A percentile compares a stretch with the other conserved stretches of the same genome.
phyloP scores from a whole-genome alignment of 1,140 invertebrate genomes.

The Drosophila simulans region DNA sequence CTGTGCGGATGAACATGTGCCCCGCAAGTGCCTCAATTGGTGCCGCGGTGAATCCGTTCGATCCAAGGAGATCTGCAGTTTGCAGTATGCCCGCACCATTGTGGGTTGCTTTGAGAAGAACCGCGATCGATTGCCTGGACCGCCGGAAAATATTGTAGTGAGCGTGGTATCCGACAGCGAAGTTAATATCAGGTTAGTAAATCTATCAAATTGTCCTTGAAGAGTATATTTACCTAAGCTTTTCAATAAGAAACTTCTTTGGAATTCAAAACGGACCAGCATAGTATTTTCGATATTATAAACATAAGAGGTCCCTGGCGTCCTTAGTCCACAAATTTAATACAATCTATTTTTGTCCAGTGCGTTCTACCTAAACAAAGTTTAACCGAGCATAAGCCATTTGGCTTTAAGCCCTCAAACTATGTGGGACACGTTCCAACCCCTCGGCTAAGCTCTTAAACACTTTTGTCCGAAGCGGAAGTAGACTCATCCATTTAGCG shows the following conservation, averaged over 20 bases:
- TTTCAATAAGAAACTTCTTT: no score
- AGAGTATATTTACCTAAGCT: no score
- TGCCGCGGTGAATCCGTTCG: slow-evolving; percentile 87
- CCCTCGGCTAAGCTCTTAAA: slow-evolving; percentile 46
- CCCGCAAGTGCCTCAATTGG: slow-evolving; percentile 90
- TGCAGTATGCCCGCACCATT: slow-evolving; percentile 90
- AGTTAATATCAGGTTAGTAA: slow-evolving; percentile 74
- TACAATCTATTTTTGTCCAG: slow-evolving; percentile 5
- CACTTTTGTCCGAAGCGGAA: slow-evolving; percentile 61
- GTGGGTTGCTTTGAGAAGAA: slow-evolving; percentile 92
- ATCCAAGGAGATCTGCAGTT: slow-evolving; percentile 88
- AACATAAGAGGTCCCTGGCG: neutral
- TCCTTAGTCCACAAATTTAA: neutral
- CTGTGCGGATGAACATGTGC: slow-evolving; percentile 90
- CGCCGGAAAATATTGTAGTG: slow-evolving; percentile 90
- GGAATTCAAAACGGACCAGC: no score
- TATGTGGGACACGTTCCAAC: slow-evolving; percentile 28
- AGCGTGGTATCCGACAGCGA: slow-evolving; percentile 85
- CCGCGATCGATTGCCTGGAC: slow-evolving; percentile 90
- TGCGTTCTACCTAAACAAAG: slow-evolving; percentile 44
- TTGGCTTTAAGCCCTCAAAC: slow-evolving; percentile 38
- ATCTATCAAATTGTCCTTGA: no score
- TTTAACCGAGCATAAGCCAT: slow-evolving; percentile 45
- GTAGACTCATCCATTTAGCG: slow-evolving; percentile 74
- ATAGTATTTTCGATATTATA: no score